Conservation (phyloP, 1,140 invertebrate species). For the Drosophila suzukii region DNA sequence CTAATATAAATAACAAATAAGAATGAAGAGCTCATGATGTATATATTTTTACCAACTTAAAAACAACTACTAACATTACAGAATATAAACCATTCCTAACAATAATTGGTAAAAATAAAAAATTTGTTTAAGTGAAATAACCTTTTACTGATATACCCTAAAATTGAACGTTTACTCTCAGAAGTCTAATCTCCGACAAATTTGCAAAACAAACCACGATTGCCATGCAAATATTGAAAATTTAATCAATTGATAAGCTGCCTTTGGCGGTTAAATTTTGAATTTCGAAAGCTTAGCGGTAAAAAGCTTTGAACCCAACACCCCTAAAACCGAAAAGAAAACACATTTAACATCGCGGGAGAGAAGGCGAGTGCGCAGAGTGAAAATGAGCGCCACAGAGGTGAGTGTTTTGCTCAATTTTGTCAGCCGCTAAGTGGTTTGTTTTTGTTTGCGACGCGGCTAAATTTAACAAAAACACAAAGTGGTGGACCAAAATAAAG, state of each 20-base stretch:
- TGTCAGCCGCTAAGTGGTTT: constrained; percentile 11
- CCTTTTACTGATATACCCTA: neutral
- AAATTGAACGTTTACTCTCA: too few relatives aligned
- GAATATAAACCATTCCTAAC: neutral
- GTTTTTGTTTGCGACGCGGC: constrained; percentile 29
- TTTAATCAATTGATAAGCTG: constrained; percentile 9
- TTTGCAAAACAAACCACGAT: constrained; percentile 1
- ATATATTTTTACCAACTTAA: too few relatives aligned
- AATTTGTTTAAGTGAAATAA: neutral
- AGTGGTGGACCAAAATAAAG: neutral
- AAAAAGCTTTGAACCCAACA: constrained; percentile 12
- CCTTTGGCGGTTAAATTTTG: constrained; percentile 21
- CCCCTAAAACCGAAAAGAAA: neutral
- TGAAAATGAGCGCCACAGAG: constrained; percentile 58
- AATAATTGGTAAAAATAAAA: neutral
- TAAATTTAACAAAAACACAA: constrained; percentile 27
- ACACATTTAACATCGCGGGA: constrained; percentile 5
- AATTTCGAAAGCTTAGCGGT: constrained; percentile 15
- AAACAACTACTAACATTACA: neutral
- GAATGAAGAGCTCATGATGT: too few relatives aligned
- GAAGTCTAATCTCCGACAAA: neutral
- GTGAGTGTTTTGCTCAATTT: constrained; percentile 30
- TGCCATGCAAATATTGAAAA: neutral
- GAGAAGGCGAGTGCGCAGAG: constrained; percentile 32
- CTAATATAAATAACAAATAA: neutral